Base-by-base conservation (phyloP, 2,888 invertebrate species). In the Chrysotoxum bicinctum region DNA sequence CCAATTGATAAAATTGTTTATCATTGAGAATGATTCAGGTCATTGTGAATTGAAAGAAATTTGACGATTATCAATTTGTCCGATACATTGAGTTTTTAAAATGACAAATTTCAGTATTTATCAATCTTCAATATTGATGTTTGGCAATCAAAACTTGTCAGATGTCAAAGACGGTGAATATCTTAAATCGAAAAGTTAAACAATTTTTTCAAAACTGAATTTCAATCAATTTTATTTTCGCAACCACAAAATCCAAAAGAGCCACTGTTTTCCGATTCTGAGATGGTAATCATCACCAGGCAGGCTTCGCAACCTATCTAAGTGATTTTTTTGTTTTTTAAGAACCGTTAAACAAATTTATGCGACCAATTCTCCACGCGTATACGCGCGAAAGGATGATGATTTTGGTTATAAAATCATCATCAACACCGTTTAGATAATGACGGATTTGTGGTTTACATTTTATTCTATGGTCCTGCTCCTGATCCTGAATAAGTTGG, bases 381-480 rank as follows among this genome's bases (percentile, higher is more conserved):
- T 45, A 19, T 32, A 30, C 45, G 9, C 43, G n/a, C n/a, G n/a
- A n/a, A n/a, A n/a, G n/a, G n/a, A 40, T 35, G 48, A 72, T 72
- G 62, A 72, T 52, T 54, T 37, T 43, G 68, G 32, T 80, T 79
- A 76, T 68, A 75, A 19, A 19, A 19, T 84, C 66, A 76, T 48
- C 75, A 80, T 80, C 68, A 72, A 64, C 58, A 43, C 50, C 70
- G 76, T 73, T 80, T 72, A 73, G 76, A 60, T 80, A 72, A 76
- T 76, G 75, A 56, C 60, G 66, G 76, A 85, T 80, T 80, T 73
- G 80, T 40, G 84, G 76, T 68, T 80, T 30, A 60, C 70, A 30
- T 30, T 52, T 26, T 52, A 80, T 79, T 84, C 45, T 45, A 64
- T 43, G 26, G 21, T 26, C n/a, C n/a, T 35, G 32, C 4, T 19